phyloP scores from a whole-genome alignment of 1,140 invertebrate genomes.

The Drosophila punjabiensis region DNA sequence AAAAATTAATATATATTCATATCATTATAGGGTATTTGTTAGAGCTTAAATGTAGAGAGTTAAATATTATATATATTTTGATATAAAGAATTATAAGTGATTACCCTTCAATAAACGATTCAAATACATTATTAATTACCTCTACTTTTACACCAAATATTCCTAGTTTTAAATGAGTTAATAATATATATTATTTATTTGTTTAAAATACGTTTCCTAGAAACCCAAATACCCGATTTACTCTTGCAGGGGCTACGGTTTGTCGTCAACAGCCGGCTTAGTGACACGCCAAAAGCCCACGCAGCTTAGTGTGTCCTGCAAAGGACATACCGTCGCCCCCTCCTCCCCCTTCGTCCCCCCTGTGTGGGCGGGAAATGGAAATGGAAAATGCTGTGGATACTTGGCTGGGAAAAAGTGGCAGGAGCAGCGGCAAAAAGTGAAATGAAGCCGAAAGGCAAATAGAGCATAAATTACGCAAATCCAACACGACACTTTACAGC shows the following conservation, averaged over 20 bases:
- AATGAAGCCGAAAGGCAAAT: constrained; percentile 83
- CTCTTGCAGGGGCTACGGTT: constrained; percentile 3
- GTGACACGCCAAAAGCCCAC: constrained; percentile 38
- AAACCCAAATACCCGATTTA: neutral
- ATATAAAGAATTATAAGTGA: too few species aligned
- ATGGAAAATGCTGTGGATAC: constrained; percentile 46
- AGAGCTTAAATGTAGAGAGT: too few species aligned
- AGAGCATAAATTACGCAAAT: constrained; percentile 84
- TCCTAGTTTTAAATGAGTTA: neutral
- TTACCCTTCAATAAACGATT: too few species aligned
- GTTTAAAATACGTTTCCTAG: neutral
- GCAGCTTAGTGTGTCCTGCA: constrained; percentile 48
- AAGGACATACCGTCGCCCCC: constrained; percentile 23
- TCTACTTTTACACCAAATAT: too few species aligned
- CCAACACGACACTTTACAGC: constrained; percentile 76
- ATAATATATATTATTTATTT: neutral
- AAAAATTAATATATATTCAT: neutral
- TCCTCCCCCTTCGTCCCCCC: too few species aligned
- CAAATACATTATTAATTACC: too few species aligned
- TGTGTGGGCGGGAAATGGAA: neutral
- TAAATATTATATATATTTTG: too few species aligned
- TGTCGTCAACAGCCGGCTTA: constrained; percentile 51
- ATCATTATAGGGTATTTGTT: too few species aligned
- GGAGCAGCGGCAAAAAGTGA: constrained; percentile 72
- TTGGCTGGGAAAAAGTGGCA: constrained; percentile 46